Evolutionary conservation across 2,888 invertebrate species (phyloP).

Genomic region (Allygus modestus): DNA sequence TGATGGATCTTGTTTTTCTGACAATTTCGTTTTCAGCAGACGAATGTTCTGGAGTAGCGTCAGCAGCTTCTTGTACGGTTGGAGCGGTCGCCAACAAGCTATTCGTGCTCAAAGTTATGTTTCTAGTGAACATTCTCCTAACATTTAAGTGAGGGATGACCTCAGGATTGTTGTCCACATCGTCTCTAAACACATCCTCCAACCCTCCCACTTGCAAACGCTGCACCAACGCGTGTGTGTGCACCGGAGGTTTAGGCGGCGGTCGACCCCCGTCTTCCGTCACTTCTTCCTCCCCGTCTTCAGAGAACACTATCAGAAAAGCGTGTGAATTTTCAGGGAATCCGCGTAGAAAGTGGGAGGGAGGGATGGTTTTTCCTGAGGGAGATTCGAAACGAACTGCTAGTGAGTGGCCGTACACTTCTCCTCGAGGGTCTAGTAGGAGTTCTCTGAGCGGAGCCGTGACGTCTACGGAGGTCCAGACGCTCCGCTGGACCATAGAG

Average conservation of each 20-base stretch:
- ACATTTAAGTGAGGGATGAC: conserved; percentile 32
- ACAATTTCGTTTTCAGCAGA: conserved; percentile 17
- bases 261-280: conserved; percentile 46
- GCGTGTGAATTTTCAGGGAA: conserved; percentile 35
- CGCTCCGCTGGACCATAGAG: conserved; percentile 36
- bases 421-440: conserved; percentile 38
- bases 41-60: background rate
- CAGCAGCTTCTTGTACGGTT: background rate
- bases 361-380: conserved; percentile 52
- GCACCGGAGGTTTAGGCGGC: conserved; percentile 14
- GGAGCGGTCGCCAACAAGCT: background rate
- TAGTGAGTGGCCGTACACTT: background rate
- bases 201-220: conserved; percentile 28
- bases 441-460: conserved; percentile 55
- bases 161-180: conserved; percentile 30
- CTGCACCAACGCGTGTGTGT: conserved; percentile 59
- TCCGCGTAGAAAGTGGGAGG: conserved; percentile 54
- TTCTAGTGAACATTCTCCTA: conserved; percentile 19
- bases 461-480: conserved; percentile 60
- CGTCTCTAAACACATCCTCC: background rate
- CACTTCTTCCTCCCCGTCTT: conserved; percentile 54
- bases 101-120: background rate
- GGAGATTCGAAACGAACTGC: conserved; percentile 59
- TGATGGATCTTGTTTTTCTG: conserved; percentile 40
- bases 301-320: conserved; percentile 59